phyloP scores from a whole-genome alignment of 2,888 invertebrate genomes.

The Acanthosepion pharaonis region DNA sequence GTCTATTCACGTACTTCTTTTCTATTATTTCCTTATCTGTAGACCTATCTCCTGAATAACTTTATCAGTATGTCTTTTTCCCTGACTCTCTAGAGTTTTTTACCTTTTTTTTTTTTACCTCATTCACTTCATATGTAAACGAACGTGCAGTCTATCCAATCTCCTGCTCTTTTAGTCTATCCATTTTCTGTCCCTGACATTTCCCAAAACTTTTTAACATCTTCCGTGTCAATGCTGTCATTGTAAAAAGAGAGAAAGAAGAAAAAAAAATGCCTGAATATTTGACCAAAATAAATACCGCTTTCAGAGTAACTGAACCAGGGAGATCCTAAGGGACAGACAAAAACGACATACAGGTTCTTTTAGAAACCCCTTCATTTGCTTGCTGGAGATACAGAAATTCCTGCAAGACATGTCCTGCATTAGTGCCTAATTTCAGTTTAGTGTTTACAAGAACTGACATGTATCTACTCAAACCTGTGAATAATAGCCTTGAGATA shows the following conservation, averaged over 20 bases:
- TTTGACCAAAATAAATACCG: neutral
- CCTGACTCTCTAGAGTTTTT: neutral
- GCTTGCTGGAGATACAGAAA: neutral
- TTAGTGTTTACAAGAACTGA: neutral
- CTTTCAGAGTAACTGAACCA: neutral
- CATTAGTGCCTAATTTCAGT: constrained; percentile 23
- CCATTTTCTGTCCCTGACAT: neutral
- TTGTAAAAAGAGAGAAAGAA: neutral
- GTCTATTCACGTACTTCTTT: no score
- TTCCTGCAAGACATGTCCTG: constrained; percentile 33
- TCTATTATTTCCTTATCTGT: neutral
- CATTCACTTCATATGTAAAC: neutral
- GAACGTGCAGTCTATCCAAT: neutral
- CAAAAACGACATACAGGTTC: constrained; percentile 6
- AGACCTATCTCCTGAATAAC: neutral
- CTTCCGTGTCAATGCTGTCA: neutral
- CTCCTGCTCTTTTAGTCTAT: neutral
- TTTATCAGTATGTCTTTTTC: neutral
- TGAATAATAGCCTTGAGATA: neutral
- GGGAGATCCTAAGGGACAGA: neutral
- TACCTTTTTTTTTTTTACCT: neutral
- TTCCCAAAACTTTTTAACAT: neutral
- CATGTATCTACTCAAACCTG: constrained; percentile 33
- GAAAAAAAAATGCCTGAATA: neutral
- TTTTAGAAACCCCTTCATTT: constrained; percentile 23